Conservation (phyloP, 2,888 invertebrate genomes). For the Prionchulus punctatus region DNA sequence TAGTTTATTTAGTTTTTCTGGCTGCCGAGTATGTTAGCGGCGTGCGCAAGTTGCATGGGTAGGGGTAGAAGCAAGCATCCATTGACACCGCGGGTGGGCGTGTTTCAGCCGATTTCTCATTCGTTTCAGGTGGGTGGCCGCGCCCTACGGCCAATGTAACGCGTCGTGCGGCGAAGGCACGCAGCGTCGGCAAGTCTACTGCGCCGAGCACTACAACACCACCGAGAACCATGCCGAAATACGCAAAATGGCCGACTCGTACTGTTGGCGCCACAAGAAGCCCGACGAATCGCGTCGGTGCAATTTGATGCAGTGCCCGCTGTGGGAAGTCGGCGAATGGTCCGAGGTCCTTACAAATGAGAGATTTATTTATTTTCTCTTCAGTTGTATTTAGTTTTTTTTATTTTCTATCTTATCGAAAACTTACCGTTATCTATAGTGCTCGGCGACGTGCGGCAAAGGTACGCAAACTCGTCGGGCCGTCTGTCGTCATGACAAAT, state of each 20-base stretch:
- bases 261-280: slow-evolving; percentile 40
- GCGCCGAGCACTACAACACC: slow-evolving; percentile 36
- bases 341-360: slow-evolving; percentile 31
- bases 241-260: not conserved
- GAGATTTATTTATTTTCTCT: too few relatives aligned
- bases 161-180: slow-evolving; percentile 77
- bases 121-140: slow-evolving; percentile 61
- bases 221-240: slow-evolving; percentile 42
- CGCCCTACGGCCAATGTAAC: slow-evolving; percentile 81
- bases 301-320: slow-evolving; percentile 66
- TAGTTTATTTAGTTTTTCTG: too few relatives aligned
- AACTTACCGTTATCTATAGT: slow-evolving; percentile 42
- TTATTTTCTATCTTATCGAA: slow-evolving; percentile 13
- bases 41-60: too few relatives aligned
- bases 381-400: too few relatives aligned
- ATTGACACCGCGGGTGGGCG: too few relatives aligned
- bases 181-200: slow-evolving; percentile 68
- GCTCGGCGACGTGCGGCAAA: slow-evolving; percentile 74
- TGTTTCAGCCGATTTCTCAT: too few relatives aligned
- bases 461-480: slow-evolving; percentile 43
- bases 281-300: slow-evolving; percentile 65
- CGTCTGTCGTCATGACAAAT: slow-evolving; percentile 6
- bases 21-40: too few relatives aligned
- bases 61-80: too few relatives aligned
- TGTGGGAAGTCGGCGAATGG: slow-evolving; percentile 46